A percentile compares a stretch with the other conserved stretches of the same genome.
Evolutionary conservation across 2,797 vertebrate genomes (phyloP).

Genomic region (Thalassophryne amazonica): DNA sequence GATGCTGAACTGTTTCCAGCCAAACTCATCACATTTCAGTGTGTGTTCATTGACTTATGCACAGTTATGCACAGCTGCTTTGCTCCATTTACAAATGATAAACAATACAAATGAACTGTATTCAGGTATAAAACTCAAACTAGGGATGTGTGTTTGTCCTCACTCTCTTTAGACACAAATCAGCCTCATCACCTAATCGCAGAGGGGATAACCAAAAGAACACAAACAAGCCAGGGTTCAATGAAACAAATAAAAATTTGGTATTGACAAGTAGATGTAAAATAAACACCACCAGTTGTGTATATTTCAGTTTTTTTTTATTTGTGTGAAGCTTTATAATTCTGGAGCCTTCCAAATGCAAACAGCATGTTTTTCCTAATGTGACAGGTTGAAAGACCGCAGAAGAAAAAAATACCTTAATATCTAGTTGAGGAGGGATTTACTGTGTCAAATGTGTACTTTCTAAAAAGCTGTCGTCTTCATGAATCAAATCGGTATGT

Average conservation of each 20-base stretch:
- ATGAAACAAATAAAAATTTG: conserved; percentile 30
- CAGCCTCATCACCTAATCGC: not conserved
- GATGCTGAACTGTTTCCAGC: not conserved
- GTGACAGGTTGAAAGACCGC: conserved; percentile 26
- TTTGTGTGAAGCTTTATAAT: conserved; percentile 1
- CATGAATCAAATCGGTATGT: conserved; percentile 8
- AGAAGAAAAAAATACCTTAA: conserved; percentile 25
- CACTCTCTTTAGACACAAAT: not conserved
- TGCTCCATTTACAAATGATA: too few species aligned
- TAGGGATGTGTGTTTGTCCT: too few species aligned
- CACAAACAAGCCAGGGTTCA: not conserved
- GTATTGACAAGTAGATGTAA: conserved; percentile 37
- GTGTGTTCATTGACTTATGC: not conserved
- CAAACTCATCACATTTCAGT: not conserved
- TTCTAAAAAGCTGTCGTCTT: conserved; percentile 31
- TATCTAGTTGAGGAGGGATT: conserved; percentile 55
- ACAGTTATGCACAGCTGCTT: too few species aligned
- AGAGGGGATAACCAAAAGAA: not conserved
- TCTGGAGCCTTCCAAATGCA: conserved; percentile 17
- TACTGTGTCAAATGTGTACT: conserved; percentile 25
- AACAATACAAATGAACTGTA: too few species aligned
- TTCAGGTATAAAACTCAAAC: too few species aligned
- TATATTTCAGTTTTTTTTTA: too few species aligned
- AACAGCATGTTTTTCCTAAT: conserved; percentile 29
- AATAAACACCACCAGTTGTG: conserved; percentile 4